phyloP scores from a whole-genome alignment of 1,140 invertebrate species.

The Penaeus chinensis region DNA sequence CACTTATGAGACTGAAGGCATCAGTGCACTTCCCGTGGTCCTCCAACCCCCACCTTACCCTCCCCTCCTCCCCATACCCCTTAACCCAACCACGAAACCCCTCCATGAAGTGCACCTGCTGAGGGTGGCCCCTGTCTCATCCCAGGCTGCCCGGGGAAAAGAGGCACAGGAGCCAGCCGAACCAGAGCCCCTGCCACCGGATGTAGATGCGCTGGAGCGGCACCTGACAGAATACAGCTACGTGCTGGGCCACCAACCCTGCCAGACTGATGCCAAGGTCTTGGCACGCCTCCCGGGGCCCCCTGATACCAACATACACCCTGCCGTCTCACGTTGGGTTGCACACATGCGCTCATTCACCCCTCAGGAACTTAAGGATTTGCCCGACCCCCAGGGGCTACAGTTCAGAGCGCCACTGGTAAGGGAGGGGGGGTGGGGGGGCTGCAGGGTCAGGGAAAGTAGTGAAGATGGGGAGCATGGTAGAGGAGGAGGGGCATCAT shows the following conservation, averaged over 20 bases:
- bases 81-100: too few species aligned
- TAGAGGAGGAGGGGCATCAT: too few species aligned
- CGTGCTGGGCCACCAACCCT: conserved; percentile 64
- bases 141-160: too few species aligned
- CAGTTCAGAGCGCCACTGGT: conserved; percentile 39
- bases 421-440: not conserved
- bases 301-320: conserved; percentile 50
- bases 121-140: too few species aligned
- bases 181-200: not conserved
- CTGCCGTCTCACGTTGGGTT: conserved; percentile 66
- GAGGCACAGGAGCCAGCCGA: too few species aligned
- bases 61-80: too few species aligned
- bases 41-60: too few species aligned
- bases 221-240: conserved; percentile 66
- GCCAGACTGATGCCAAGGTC: conserved; percentile 62
- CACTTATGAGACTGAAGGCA: too few species aligned
- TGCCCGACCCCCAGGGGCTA: conserved; percentile 42
- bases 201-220: conserved; percentile 61
- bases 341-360: conserved; percentile 64
- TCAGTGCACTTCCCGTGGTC: too few species aligned
- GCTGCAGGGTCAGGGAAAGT: too few species aligned
- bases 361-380: conserved; percentile 20
- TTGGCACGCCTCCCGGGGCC: conserved; percentile 37
- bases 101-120: too few species aligned
- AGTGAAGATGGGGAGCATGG: not conserved